A percentile compares a stretch with the other conserved stretches of the same genome.
These are phyloP conservation scores for Xanthorhoe designata DNA, from an alignment of 2,888 invertebrate species.

Conservation along the genomic window DNA sequence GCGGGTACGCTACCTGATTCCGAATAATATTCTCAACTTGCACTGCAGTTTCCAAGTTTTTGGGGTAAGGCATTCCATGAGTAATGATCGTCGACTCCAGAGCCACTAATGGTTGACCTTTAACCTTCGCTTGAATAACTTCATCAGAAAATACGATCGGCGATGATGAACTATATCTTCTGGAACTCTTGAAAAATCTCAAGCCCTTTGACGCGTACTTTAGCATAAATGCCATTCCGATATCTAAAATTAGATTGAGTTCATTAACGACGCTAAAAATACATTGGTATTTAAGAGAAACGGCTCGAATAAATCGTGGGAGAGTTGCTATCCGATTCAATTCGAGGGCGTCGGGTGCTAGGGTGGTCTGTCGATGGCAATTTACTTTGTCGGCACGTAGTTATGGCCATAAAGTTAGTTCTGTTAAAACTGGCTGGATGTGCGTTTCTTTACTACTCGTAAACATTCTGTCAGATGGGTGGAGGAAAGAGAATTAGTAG, in stretches of 20 bases:
- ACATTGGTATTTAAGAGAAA: conserved; percentile 45
- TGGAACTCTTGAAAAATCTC: conserved; percentile 48
- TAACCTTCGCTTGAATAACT: conserved; percentile 87
- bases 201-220: conserved; percentile 53
- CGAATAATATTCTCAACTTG: conserved; percentile 92
- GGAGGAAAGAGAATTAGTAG: neutral
- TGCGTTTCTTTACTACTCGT: conserved; percentile 20
- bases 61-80: conserved; percentile 98
- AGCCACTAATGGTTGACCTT: conserved; percentile 92
- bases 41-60: conserved; percentile 94
- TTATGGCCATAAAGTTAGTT: conserved; percentile 33
- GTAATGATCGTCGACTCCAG: conserved; percentile 99
- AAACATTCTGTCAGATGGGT: neutral
- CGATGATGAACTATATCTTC: conserved; percentile 53
- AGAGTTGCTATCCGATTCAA: conserved; percentile 43
- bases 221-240: conserved; percentile 65
- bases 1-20: conserved; percentile 84
- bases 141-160: conserved; percentile 84
- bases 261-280: conserved; percentile 53
- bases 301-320: conserved; percentile 43
- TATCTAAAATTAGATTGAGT: conserved; percentile 55
- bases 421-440: conserved; percentile 21
- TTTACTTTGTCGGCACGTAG: conserved; percentile 39
- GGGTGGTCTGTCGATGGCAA: conserved; percentile 39
- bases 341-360: conserved; percentile 4